Evolutionary conservation across 2,797 vertebrate species (phyloP), one percentile per base, ranked within the genome.

Genomic region (Oreochromis grahami): DNA sequence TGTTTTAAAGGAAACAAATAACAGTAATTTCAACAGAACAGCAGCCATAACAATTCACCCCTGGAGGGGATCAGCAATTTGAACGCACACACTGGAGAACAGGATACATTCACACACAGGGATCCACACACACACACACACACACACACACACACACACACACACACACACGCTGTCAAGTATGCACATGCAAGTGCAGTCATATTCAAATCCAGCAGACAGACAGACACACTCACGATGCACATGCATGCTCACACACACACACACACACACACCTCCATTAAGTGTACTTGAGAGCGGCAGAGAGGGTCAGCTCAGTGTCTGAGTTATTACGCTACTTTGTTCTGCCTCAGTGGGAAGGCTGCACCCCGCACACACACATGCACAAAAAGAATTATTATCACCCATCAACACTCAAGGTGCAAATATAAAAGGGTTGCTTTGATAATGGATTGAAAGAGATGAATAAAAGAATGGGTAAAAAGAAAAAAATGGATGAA

Each of bases 1-100:
- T 95, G 93, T 95, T 94, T 95, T 95, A 94, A 95, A 94, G 93
- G 94, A 96, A 95, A 94, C 89, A 93, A 96, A 95, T 96, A 94
- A 96, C 94, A 93, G 94, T 95, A 88, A 96, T 96, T 96, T 95
- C 84, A 91, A 89, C 92, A 80, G 89, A 94, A 92, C 91, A 85
- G 88, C 92, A 91, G 94, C 93, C 93, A 90, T 94, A 94, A 94
- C 94, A 95, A 92, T 93, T 94, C 93, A 93, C 93, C 95, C 92
- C 94, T 91, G 87, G 92, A 93, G 89, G 90, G 92, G 90, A 92
- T 91, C 91, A 89, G 89, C 89, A 82, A 89, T 94, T 94, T 94
- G 45, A 80, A 82, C 82, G 79, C 82, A 83, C 88, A 77, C 83
- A 82, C 50, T 50, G 50, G 65, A 70, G 77, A 58, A 43, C 52